Evolutionary conservation across 2,888 invertebrate genomes (phyloP).

Genomic region (Drosophila mercatorum): DNA sequence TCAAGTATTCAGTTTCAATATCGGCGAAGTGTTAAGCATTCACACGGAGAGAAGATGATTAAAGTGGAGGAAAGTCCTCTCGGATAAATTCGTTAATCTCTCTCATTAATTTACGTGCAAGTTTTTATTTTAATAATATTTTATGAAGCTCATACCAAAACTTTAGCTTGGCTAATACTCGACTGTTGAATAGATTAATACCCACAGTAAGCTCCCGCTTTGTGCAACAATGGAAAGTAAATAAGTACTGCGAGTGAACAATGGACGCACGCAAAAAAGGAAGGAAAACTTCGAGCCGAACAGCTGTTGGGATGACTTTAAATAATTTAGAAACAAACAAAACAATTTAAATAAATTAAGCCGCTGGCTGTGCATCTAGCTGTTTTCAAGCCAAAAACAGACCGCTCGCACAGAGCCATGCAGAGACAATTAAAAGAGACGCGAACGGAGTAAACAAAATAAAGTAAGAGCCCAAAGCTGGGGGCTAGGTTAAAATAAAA

Average conservation of each 20-base stretch:
- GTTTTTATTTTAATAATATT: not conserved
- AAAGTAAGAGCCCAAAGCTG: slow-evolving; percentile 19
- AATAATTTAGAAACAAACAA: slow-evolving; percentile 51
- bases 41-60: no score
- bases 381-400: slow-evolving; percentile 30
- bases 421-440: slow-evolving; percentile 46
- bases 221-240: slow-evolving; percentile 25
- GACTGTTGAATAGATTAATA: not conserved
- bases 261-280: slow-evolving; percentile 3
- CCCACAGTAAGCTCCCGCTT: slow-evolving; percentile 11
- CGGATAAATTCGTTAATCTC: not conserved
- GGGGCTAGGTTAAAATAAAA: slow-evolving; percentile 16
- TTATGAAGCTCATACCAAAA: not conserved
- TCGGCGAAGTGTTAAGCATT: no score
- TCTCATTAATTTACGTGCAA: not conserved
- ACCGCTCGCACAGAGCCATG: slow-evolving; percentile 39
- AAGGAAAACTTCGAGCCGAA: not conserved
- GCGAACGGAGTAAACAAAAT: slow-evolving; percentile 34
- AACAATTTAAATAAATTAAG: slow-evolving; percentile 43
- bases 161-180: slow-evolving; percentile 1
- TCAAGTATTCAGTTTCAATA: no score
- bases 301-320: slow-evolving; percentile 40
- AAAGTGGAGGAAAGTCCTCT: not conserved
- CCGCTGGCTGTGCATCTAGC: slow-evolving; percentile 52
- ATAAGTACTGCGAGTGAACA: slow-evolving; percentile 23